Evolutionary conservation across 1,140 invertebrate species (phyloP), one percentile per base, ranked within the genome.

Genomic region (Piezodorus guildinii): DNA sequence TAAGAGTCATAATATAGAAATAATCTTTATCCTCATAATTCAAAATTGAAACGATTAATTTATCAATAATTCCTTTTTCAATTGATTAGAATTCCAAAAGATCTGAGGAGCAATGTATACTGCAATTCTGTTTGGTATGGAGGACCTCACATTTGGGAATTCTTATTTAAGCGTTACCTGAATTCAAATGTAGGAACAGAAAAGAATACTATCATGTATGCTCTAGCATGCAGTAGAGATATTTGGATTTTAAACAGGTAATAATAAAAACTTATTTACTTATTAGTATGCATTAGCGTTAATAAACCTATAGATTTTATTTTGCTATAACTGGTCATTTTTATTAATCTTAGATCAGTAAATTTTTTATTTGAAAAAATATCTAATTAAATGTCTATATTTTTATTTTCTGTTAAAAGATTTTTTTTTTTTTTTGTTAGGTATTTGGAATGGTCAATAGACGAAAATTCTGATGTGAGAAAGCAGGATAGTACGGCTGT

Each of bases 121-220:
- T 95, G 91, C 69, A 85, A 85, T 0, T 91, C 89, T 0, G 85
- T 96, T 6, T 78, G 83, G 62, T 80, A 84, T 15, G 92, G 92
- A 3, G 84, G 85, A 0, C 82, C 86, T 62, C 75, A 79, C 5
- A 90, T 93, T 71, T 96, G 91, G 91, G 78, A 91, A 30, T 93
- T 93, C 72, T 82, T 85, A 0, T 90, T 89, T 81, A 76, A 86
- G 45, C 77, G 85, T 17, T 95, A 90, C 70, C 69, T 80, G 15
- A 80, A 79, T 5, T 81, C 86, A 0, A 85, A 85, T 65, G 84
- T 90, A 0, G 86, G 83, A 0, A 82, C 85, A 0, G 90, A 94
- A 71, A 84, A 88, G 69, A 84, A 86, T 63, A 72, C 85, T 10
- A 73, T 94, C 6, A 73, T 94, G 0, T 77, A 77, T n/a, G 83